Evolutionary conservation across 1,140 invertebrate genomes (phyloP).

Genomic region (Fopius arisanus): DNA sequence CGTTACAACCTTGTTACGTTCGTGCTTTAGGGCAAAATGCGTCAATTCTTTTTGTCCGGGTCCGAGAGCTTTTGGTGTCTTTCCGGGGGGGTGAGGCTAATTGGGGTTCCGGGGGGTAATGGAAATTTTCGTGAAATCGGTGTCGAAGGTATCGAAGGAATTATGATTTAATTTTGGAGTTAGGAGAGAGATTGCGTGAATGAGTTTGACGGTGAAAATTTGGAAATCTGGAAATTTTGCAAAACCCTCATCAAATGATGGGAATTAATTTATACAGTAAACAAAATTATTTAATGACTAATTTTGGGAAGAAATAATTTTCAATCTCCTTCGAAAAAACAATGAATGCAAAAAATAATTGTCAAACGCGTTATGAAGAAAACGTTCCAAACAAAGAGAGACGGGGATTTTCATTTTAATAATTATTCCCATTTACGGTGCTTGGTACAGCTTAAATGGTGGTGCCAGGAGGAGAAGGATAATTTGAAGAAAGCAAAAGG

Average conservation of each 20-base stretch:
- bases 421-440: background rate
- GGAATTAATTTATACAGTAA: too few species aligned
- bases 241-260: too few species aligned
- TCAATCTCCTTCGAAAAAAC: background rate
- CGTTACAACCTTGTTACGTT: constrained; percentile 28
- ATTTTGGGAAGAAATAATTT: background rate
- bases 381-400: background rate
- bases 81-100: too few species aligned
- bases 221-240: too few species aligned
- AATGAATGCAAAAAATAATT: background rate
- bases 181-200: too few species aligned
- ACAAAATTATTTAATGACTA: too few species aligned
- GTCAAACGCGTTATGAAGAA: background rate
- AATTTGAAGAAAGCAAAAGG: background rate
- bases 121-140: too few species aligned
- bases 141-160: too few species aligned
- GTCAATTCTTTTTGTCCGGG: background rate
- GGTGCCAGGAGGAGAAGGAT: background rate
- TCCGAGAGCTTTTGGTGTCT: background rate
- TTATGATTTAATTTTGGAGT: too few species aligned
- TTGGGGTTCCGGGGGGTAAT: too few species aligned
- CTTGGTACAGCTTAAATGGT: constrained; percentile 5
- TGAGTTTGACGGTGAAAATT: too few species aligned
- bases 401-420: background rate
- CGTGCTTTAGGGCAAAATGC: constrained; percentile 21